Percentiles rank a stretch among this genome's conserved stretches.
phyloP scores from a whole-genome alignment of 2,113 vertebrate species.

The Elgaria multicarinata region DNA sequence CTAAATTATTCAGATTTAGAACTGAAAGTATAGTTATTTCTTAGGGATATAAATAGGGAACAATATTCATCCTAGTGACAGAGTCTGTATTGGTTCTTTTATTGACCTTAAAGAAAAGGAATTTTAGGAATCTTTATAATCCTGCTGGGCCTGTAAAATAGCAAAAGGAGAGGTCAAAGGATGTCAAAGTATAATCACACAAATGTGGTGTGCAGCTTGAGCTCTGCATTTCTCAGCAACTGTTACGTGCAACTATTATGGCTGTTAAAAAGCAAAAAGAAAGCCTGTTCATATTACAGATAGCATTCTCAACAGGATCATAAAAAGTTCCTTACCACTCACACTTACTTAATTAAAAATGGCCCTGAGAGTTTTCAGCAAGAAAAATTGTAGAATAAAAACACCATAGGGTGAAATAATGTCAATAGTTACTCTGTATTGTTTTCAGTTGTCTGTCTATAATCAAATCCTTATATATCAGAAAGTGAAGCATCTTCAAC shows the following conservation, averaged over 20 bases:
- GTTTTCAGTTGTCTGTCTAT: neutral
- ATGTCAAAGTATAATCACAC: conserved; percentile 40
- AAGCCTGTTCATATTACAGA: conserved; percentile 10
- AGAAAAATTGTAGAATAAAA: neutral
- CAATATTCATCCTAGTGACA: conserved; percentile 26
- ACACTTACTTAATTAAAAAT: neutral
- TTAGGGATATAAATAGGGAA: conserved; percentile 39
- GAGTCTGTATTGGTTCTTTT: conserved; percentile 31
- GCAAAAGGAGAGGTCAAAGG: conserved; percentile 58
- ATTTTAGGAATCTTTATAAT: conserved; percentile 72
- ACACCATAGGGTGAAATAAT: neutral
- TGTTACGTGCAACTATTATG: conserved; percentile 15
- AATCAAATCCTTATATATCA: neutral
- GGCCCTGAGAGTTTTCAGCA: too few species aligned
- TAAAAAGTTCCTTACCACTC: conserved; percentile 21
- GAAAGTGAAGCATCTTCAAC: conserved; percentile 39
- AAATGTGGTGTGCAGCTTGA: conserved; percentile 31
- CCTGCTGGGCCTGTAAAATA: conserved; percentile 63
- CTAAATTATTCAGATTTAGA: conserved; percentile 17
- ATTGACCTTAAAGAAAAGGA: conserved; percentile 47
- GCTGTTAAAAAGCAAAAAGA: conserved; percentile 7
- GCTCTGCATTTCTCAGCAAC: conserved; percentile 5
- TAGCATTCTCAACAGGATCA: neutral
- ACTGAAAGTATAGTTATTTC: conserved; percentile 33
- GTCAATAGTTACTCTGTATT: neutral